Evolutionary conservation across 2,797 vertebrate genomes (phyloP).

Genomic region (Poeciliopsis gracilis): DNA sequence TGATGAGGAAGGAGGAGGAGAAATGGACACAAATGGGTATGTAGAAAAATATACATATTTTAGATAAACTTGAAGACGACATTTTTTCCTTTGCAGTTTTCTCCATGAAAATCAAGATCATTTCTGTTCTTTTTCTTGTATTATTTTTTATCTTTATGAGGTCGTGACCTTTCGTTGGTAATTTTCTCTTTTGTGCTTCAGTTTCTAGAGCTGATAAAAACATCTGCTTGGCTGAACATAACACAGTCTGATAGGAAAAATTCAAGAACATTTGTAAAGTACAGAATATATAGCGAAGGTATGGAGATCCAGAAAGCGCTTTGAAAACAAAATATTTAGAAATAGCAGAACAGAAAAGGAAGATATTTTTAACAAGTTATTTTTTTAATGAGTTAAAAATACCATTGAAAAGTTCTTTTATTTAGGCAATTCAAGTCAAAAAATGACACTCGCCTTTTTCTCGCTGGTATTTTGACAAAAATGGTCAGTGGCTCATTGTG

Average conservation of each 20-base stretch:
- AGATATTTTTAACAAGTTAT: neutral
- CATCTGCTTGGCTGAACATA: neutral
- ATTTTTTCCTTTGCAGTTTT: neutral
- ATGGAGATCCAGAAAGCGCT: neutral
- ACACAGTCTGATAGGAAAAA: neutral
- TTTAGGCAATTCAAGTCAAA: neutral
- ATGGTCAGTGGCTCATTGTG: no score
- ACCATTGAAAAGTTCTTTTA: neutral
- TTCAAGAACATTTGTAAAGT: neutral
- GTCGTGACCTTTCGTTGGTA: neutral
- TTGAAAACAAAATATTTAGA: neutral
- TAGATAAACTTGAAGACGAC: neutral
- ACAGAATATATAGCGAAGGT: neutral
- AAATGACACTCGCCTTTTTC: neutral
- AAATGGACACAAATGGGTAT: constrained; percentile 95
- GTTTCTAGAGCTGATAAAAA: neutral
- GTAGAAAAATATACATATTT: constrained; percentile 14
- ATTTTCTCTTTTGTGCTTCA: constrained; percentile 1
- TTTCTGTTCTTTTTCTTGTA: neutral
- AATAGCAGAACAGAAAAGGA: neutral
- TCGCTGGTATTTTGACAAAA: no score
- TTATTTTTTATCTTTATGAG: neutral
- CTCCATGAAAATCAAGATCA: neutral
- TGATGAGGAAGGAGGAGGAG: constrained; percentile 95
- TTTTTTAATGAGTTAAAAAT: neutral